A percentile compares a stretch with the other conserved stretches of the same genome.
phyloP scores from a whole-genome alignment of 2,797 vertebrate genomes.

The Simalia tracyae region DNA sequence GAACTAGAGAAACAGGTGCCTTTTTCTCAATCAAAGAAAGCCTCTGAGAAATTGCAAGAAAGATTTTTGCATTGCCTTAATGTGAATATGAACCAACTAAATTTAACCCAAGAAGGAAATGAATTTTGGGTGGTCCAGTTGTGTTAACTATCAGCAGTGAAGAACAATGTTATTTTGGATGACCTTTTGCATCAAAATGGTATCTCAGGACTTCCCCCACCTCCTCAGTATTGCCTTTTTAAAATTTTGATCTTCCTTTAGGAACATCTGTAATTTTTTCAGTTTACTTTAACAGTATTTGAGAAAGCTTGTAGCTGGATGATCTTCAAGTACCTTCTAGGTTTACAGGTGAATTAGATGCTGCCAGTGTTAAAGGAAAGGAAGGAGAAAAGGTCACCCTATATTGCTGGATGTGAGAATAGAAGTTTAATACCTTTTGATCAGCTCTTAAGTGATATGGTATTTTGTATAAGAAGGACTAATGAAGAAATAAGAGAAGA shows the following conservation, averaged over 20 bases:
- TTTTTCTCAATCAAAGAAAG: background rate
- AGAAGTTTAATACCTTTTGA: slow-evolving; percentile 5
- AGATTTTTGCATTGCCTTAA: background rate
- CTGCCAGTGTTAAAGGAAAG: background rate
- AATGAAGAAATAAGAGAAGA: slow-evolving; percentile 3
- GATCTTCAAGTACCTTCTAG: slow-evolving; percentile 20
- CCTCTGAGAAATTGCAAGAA: background rate
- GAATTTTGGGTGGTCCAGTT: background rate
- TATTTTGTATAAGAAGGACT: slow-evolving; percentile 2
- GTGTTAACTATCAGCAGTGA: background rate
- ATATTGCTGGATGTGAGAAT: slow-evolving; percentile 19
- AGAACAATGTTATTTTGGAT: background rate
- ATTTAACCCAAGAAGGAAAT: background rate
- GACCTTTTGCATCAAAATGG: background rate
- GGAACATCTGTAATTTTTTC: slow-evolving; percentile 11
- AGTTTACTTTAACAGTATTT: background rate
- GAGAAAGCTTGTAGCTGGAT: background rate
- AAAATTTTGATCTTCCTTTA: background rate
- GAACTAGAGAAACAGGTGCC: background rate
- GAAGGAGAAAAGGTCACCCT: background rate
- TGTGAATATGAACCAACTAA: background rate
- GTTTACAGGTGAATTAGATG: slow-evolving; percentile 1
- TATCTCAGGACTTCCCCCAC: background rate
- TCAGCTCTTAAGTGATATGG: background rate
- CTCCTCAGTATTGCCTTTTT: background rate